A percentile compares a stretch with the other conserved stretches of the same genome.
Conservation (phyloP, 2,797 vertebrate species). For the Trichosurus vulpecula region DNA sequence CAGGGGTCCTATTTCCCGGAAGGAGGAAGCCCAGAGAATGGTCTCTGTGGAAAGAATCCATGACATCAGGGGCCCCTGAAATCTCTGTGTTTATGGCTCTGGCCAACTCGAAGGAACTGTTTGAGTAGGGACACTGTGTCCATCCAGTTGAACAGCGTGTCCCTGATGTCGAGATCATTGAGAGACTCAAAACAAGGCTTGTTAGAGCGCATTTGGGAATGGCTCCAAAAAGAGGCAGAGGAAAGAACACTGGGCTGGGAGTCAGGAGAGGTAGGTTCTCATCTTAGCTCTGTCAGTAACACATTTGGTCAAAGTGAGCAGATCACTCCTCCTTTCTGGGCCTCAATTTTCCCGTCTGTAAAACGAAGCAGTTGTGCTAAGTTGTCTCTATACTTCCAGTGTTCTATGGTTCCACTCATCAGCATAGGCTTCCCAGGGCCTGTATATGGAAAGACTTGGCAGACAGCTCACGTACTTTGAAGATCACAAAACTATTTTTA, state of each 20-base stretch:
- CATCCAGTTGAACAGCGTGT: conserved; percentile 60
- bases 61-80: conserved; percentile 74
- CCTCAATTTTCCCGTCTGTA: neutral
- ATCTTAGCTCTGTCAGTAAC: neutral
- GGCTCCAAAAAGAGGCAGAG: neutral
- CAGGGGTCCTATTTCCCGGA: conserved; percentile 66
- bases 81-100: conserved; percentile 54
- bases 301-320: neutral
- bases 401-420: neutral
- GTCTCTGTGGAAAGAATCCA: conserved; percentile 78
- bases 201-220: neutral
- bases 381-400: neutral
- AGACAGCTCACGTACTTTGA: neutral
- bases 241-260: neutral
- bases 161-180: conserved; percentile 17
- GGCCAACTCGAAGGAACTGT: conserved; percentile 71
- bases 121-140: conserved; percentile 80
- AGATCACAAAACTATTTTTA: neutral
- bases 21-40: conserved; percentile 5
- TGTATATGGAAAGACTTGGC: neutral
- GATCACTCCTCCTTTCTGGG: neutral
- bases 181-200: neutral
- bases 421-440: neutral
- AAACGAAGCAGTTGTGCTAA: neutral
- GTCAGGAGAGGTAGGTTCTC: neutral